Percentiles rank a stretch among this genome's conserved stretches.
phyloP scores from a whole-genome alignment of 2,888 invertebrate genomes.

The Theretra japonica region DNA sequence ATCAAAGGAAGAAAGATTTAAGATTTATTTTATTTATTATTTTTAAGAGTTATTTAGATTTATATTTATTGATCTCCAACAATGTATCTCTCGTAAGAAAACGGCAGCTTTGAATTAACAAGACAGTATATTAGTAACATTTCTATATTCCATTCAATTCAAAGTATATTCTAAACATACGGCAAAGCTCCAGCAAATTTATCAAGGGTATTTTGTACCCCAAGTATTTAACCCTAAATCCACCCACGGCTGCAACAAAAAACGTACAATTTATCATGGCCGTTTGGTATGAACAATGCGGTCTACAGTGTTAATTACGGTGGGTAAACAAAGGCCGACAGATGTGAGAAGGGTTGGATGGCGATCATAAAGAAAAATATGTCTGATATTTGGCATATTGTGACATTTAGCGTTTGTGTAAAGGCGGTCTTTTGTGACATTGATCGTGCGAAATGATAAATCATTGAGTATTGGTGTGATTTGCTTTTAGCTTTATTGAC shows the following conservation, averaged over 20 bases:
- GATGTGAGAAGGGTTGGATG: constrained; percentile 40
- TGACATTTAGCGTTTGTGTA: constrained; percentile 32
- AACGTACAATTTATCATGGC: constrained; percentile 58
- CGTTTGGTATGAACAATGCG: constrained; percentile 53
- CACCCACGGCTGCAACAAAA: constrained; percentile 39
- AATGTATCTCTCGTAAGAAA: no score
- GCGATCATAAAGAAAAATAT: constrained; percentile 39
- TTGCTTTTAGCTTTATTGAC: no score
- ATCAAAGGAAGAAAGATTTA: no score
- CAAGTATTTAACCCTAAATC: not conserved
- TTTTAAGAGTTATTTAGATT: no score
- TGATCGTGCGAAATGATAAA: not conserved
- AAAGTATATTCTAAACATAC: not conserved
- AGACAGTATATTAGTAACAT: no score
- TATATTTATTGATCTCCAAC: no score
- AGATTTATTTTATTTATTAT: no score
- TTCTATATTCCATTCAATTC: not conserved
- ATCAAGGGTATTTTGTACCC: not conserved
- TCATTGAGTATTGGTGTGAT: not conserved
- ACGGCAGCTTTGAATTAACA: no score
- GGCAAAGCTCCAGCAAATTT: no score
- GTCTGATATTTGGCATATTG: constrained; percentile 35
- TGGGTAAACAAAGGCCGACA: constrained; percentile 41
- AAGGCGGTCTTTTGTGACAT: constrained; percentile 27
- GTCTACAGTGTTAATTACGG: constrained; percentile 60